Conservation (phyloP, 1,140 invertebrate species). For the Calephelis virginiensis region DNA sequence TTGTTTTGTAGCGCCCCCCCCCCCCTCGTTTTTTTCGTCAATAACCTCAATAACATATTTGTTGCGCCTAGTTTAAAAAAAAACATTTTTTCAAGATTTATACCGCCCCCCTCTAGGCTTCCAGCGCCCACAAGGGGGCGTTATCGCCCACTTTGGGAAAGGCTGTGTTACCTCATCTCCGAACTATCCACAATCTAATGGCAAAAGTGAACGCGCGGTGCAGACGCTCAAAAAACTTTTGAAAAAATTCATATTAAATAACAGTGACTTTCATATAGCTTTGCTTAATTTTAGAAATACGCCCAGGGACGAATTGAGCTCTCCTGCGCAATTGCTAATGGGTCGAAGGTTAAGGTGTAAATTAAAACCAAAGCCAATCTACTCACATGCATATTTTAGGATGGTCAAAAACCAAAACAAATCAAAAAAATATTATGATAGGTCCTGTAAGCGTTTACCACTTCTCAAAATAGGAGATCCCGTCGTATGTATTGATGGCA, state of each 20-base stretch:
- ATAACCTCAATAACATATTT: too few species aligned
- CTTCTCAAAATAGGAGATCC: neutral
- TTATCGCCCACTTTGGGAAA: too few species aligned
- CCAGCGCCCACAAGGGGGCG: too few species aligned
- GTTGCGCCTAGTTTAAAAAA: too few species aligned
- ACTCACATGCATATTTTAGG: neutral
- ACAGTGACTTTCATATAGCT: neutral
- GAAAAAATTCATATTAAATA: neutral
- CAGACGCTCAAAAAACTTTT: neutral
- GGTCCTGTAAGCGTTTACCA: neutral
- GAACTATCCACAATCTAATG: neutral
- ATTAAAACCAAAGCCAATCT: constrained; percentile 23
- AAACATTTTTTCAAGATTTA: too few species aligned
- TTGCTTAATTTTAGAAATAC: too few species aligned
- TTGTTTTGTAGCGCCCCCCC: too few species aligned
- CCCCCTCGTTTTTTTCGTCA: too few species aligned
- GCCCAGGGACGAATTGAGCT: constrained; percentile 20
- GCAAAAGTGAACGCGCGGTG: neutral
- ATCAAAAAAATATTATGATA: constrained; percentile 19
- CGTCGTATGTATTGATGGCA: neutral
- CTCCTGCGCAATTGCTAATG: constrained; percentile 28
- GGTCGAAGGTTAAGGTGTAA: constrained; percentile 26
- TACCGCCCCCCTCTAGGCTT: too few species aligned
- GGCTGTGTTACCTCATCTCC: neutral
- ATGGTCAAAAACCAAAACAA: constrained; percentile 15